Evolutionary conservation across 2,888 invertebrate species (phyloP), one percentile per base, ranked within the genome.

Genomic region (Conchocele bisecta): DNA sequence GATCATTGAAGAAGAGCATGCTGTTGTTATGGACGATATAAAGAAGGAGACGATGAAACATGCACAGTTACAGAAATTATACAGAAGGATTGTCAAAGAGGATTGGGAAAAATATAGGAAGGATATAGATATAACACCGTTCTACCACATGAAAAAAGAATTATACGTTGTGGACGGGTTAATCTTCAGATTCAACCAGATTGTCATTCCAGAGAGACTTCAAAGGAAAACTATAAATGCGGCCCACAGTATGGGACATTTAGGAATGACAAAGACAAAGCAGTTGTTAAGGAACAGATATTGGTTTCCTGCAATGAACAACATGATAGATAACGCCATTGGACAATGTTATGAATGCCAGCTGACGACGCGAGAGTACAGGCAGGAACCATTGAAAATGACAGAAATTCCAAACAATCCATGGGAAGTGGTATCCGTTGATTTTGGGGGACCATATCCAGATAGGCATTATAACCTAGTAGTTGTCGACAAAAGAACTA

Each of bases 221-320:
- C 63, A 63, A 20, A 24, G 22, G 20, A 53, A 53, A 39, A 48
- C 44, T 5, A 33, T 68, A 9, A 41, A 64, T 44, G 60, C 56
- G 9, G 74, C 58, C 20, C 42, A 42, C n/a, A 42, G 42, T 42
- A 33, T 66, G 33, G 59, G 71, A 41, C 71, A 71, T 41, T 35
- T 60, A 9, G 71, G 71, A 35, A 35, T 17, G 37, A 66, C 53
- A 15, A 60, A 60, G 17, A 58, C 58, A 37, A 46, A 60, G 54
- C 59, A 66, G 22, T 46, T 63, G 54, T 33, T 42, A 41, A 28
- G 54, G 46, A 39, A 22, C 20, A 61, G 54, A 42, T 65, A 66
- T 42, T 71, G 71, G 59, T 71, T 65, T 24, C 71, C 59, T 13
- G 33, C 13, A n/a, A 50, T 71, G 71, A 56, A 65, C 37, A 29